Base-by-base conservation (phyloP, 2,797 vertebrate species). In the Peromyscus melanophrys region DNA sequence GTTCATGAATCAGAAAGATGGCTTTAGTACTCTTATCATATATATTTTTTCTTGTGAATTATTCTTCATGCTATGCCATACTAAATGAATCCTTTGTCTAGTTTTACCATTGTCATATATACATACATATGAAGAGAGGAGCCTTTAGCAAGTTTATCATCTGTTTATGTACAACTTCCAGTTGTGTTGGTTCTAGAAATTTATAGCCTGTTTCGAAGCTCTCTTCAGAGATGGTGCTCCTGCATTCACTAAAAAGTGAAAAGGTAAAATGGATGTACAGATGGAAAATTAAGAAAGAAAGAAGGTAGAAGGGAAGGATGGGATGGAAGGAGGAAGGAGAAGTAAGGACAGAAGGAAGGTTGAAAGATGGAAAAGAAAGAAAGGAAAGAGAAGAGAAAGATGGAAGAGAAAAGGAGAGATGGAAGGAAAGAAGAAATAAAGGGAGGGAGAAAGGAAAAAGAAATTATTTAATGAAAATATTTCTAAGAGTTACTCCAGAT, bases 1-100 rank as follows among this genome's bases (percentile, higher is more conserved):
- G 7, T 65, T 89, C 49, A 94, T 94, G 77, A 87, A 78, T 27
- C 65, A 84, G 14, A 82, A 95, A 92, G 29, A 8, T 6, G 3
- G 14, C 12, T 92, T 81, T 9, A 92, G 4, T 75, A 40, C 85
- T 88, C 12, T 55, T 84, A 9, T 34, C 17, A 49, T 69, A 37
- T 71, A 21, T 69, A 69, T n/a, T 23, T 37, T 69, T 37, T 71
- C 19, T 88, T 37, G 31, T 92, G 92, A 75, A 23, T 25, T 69
- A 17, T 1, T 77, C 2, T 86, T 89, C 9, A n/a, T 91, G 46
- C 4, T 77, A 11, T 90, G 1, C 27, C 69, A 71, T 63, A 3
- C 4, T 4, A n/a, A 55, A 59, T 43, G 40, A 91, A 69, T 71
- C 46, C 21, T 31, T 46, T 59, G 57, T 92, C 4, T 93, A 49